Percentiles rank a stretch among this genome's conserved stretches.
Evolutionary conservation across 2,797 vertebrate species (phyloP).

Genomic region (Buceros bicornis): DNA sequence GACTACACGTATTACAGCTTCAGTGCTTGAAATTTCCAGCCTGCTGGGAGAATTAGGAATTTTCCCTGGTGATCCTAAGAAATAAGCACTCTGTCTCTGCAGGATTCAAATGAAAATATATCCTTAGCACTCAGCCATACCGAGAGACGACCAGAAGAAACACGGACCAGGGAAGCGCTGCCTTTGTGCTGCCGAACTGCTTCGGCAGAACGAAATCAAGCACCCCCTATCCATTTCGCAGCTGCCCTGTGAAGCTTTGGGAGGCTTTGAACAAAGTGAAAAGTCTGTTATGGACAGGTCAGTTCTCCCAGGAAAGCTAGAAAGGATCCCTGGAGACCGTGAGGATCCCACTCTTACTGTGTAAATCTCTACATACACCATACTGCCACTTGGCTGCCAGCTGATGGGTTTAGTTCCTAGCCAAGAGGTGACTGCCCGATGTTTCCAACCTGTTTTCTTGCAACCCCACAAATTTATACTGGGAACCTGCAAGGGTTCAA

Average conservation of each 20-base stretch:
- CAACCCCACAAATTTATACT: neutral
- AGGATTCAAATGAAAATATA: slow-evolving; percentile 22
- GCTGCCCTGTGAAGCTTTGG: neutral
- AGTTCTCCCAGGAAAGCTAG: neutral
- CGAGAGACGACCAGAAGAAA: neutral
- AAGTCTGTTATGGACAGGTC: neutral
- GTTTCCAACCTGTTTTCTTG: neutral
- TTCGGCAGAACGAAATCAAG: neutral
- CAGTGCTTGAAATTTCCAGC: slow-evolving; percentile 14
- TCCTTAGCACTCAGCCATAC: neutral
- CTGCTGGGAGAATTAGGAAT: neutral
- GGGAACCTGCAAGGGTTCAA: neutral
- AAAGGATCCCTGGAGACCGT: neutral
- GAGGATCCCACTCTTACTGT: neutral
- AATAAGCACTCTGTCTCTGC: neutral
- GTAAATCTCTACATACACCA: too few species aligned
- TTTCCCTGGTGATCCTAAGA: slow-evolving; percentile 5
- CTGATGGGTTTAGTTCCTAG: neutral
- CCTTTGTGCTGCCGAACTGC: neutral
- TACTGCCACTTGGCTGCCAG: neutral
- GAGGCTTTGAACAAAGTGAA: neutral
- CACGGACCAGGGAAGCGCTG: neutral
- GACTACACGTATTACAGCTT: neutral
- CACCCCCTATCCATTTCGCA: neutral
- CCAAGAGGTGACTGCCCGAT: neutral